Evolutionary conservation across 2,113 vertebrate species (phyloP).

Genomic region (Trinectes maculatus): DNA sequence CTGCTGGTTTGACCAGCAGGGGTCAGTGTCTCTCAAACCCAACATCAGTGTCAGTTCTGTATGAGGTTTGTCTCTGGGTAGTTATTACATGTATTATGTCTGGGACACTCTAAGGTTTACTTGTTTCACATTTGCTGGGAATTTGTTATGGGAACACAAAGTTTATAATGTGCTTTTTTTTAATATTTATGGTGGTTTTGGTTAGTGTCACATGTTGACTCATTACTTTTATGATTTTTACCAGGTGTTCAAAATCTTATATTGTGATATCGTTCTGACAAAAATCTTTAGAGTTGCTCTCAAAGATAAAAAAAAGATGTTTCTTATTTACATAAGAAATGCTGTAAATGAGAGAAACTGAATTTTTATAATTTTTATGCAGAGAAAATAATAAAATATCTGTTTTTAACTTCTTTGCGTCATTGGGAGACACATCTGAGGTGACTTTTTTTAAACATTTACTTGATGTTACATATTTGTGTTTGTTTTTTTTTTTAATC

Average conservation of each 20-base stretch:
- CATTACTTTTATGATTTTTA: conserved; percentile 20
- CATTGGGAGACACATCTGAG: conserved; percentile 3
- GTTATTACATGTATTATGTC: conserved; percentile 21
- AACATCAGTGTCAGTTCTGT: conserved; percentile 13
- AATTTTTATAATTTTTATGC: conserved; percentile 41
- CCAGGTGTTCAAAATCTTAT: conserved; percentile 18
- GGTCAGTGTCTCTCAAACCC: conserved; percentile 68
- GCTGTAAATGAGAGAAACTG: conserved; percentile 22
- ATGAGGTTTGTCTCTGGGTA: conserved; percentile 5
- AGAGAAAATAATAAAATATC: conserved; percentile 67
- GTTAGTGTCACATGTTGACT: conserved; percentile 16
- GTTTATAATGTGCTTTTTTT: conserved; percentile 37
- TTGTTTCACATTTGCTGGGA: conserved; percentile 36
- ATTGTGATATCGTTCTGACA: conserved; percentile 33
- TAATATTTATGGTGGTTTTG: conserved; percentile 47
- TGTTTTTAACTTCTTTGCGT: conserved; percentile 48
- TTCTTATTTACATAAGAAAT: conserved; percentile 57
- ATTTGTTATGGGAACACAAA: conserved; percentile 10
- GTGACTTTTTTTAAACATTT: neutral
- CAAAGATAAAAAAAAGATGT: conserved; percentile 35
- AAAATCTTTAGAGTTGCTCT: conserved; percentile 51
- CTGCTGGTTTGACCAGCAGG: conserved; percentile 69
- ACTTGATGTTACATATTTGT: conserved; percentile 18
- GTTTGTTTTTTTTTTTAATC: too few relatives aligned
- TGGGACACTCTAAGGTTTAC: conserved; percentile 43